A percentile compares a stretch with the other conserved stretches of the same genome.
These are phyloP conservation scores for Oryzias sinensis DNA, from an alignment of 2,797 vertebrate species.

Conservation along the genomic window DNA sequence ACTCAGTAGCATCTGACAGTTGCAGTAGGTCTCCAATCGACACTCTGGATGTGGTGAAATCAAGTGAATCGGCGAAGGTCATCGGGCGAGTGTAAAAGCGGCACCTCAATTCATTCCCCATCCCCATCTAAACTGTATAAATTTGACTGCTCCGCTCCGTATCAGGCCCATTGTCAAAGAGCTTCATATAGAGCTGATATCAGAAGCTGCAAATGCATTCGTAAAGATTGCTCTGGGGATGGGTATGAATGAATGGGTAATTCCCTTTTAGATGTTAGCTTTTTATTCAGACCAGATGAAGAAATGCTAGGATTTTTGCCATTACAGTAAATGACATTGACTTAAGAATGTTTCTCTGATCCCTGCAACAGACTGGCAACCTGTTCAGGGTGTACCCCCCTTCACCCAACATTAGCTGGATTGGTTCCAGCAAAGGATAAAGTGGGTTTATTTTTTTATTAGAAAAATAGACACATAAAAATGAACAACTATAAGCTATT, in stretches of 20 bases:
- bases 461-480: too few species aligned
- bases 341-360: too few species aligned
- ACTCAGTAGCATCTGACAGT: not conserved
- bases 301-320: too few species aligned
- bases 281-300: not conserved
- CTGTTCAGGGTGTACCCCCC: too few species aligned
- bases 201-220: not conserved
- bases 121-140: not conserved
- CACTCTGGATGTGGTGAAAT: not conserved
- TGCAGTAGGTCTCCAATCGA: not conserved
- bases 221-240: conserved; percentile 1
- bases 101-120: conserved; percentile 1
- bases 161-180: not conserved
- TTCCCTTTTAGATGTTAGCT: not conserved
- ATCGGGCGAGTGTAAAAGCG: not conserved
- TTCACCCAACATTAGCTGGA: too few species aligned
- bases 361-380: too few species aligned
- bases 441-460: too few species aligned
- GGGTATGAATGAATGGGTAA: not conserved
- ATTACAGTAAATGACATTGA: too few species aligned
- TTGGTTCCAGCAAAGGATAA: too few species aligned
- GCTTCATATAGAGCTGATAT: not conserved
- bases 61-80: not conserved
- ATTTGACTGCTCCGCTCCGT: not conserved
- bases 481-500: too few species aligned